Conservation (phyloP, 2,888 invertebrate genomes). For the Linnaemya vulpina region DNA sequence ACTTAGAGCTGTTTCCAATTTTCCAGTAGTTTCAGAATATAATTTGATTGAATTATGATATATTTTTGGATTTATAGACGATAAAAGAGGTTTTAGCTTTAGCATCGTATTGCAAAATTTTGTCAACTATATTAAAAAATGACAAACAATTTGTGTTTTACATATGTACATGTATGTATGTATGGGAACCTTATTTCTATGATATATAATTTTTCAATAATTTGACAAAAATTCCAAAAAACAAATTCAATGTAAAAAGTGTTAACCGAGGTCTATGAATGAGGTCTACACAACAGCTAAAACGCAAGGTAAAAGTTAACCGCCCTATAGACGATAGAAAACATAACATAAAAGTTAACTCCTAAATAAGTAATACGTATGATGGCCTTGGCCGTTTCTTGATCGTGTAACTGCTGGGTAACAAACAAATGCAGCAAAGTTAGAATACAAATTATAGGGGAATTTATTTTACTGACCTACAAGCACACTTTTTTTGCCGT, state of each 20-base stretch:
- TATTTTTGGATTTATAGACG: neutral
- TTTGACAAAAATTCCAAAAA: conserved; percentile 27
- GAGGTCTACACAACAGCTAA: too few relatives aligned
- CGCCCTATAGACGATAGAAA: too few relatives aligned
- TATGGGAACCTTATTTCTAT: neutral
- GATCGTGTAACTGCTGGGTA: too few relatives aligned
- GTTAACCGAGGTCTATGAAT: too few relatives aligned
- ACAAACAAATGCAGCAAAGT: too few relatives aligned
- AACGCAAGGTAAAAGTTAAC: too few relatives aligned
- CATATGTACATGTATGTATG: neutral
- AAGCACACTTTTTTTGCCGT: too few relatives aligned
- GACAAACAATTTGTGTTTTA: neutral
- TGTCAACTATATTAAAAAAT: conserved; percentile 3
- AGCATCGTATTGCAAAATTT: conserved; percentile 34
- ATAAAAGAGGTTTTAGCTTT: conserved; percentile 11
- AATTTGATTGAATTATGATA: conserved; percentile 3
- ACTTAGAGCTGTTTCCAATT: neutral
- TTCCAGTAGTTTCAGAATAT: conserved; percentile 26
- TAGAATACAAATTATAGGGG: too few relatives aligned
- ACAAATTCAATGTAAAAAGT: neutral
- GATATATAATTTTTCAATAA: neutral
- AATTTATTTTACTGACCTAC: too few relatives aligned
- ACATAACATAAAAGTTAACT: too few relatives aligned
- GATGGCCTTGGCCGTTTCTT: too few relatives aligned
- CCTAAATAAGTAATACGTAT: too few relatives aligned